phyloP scores from a whole-genome alignment of 2,113 vertebrate genomes.

The Gobiocypris rarus region DNA sequence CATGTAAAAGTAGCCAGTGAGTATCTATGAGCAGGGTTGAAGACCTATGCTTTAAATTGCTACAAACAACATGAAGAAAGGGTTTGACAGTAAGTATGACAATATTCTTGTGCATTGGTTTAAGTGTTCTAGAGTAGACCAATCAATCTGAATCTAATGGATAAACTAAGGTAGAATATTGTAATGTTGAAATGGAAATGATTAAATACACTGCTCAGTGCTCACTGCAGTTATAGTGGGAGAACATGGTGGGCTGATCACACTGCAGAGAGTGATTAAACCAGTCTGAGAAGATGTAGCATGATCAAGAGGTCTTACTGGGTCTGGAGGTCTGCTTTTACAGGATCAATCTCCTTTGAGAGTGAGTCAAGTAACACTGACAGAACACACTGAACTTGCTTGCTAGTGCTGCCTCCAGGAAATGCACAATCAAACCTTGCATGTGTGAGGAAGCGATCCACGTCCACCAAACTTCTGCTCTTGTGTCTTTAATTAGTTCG shows the following conservation, averaged over 20 bases:
- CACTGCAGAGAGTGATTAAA: too few relatives aligned
- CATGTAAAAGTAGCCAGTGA: too few relatives aligned
- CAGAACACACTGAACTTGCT: background rate
- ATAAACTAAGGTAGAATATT: background rate
- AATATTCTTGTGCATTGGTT: background rate
- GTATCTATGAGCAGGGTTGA: too few relatives aligned
- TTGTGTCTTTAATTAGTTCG: slow-evolving; percentile 33
- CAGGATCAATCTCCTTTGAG: background rate
- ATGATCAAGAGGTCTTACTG: background rate
- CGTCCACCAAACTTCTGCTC: background rate
- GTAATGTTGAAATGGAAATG: too few relatives aligned
- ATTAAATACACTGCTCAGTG: background rate
- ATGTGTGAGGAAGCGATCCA: background rate
- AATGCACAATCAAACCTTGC: background rate
- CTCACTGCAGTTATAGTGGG: background rate
- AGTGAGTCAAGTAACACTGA: slow-evolving; percentile 10
- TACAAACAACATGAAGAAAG: background rate
- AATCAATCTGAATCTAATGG: background rate
- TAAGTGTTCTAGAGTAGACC: background rate
- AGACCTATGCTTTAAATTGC: too few relatives aligned
- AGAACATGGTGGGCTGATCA: background rate
- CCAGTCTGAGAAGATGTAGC: background rate
- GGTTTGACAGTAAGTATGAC: background rate
- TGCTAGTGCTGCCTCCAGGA: background rate
- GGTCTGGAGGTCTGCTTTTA: background rate